phyloP scores from a whole-genome alignment of 2,797 vertebrate species.

The Rhynchotus rufescens region DNA sequence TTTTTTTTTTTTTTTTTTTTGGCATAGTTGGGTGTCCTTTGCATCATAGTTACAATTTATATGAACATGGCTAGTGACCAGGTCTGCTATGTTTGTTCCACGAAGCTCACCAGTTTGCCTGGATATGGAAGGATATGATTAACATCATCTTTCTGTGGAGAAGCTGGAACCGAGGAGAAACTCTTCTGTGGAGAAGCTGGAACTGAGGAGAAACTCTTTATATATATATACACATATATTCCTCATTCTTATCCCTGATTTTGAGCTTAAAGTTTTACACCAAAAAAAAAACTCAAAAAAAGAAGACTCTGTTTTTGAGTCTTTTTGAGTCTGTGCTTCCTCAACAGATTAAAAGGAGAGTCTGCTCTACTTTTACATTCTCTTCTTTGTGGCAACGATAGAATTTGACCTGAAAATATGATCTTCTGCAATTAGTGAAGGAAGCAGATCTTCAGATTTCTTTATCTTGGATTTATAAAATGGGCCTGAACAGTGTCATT shows the following conservation, averaged over 20 bases:
- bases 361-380: background rate
- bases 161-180: background rate
- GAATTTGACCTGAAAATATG: background rate
- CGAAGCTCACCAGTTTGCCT: background rate
- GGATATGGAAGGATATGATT: background rate
- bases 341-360: background rate
- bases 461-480: conserved; percentile 18
- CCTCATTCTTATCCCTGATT: background rate
- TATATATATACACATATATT: background rate
- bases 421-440: background rate
- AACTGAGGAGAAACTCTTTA: no score
- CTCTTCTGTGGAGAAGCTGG: background rate
- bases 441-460: conserved; percentile 32
- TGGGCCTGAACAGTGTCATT: background rate
- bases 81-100: background rate
- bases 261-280: background rate
- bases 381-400: background rate
- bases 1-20: no score
- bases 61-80: background rate
- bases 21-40: background rate
- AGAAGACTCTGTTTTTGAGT: background rate
- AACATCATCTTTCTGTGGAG: background rate
- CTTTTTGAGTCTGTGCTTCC: background rate
- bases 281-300: background rate
- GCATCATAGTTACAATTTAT: background rate